A percentile compares a stretch with the other conserved stretches of the same genome.
Conservation (phyloP, 2,888 invertebrate species). For the Ormyrus nitidulus region DNA sequence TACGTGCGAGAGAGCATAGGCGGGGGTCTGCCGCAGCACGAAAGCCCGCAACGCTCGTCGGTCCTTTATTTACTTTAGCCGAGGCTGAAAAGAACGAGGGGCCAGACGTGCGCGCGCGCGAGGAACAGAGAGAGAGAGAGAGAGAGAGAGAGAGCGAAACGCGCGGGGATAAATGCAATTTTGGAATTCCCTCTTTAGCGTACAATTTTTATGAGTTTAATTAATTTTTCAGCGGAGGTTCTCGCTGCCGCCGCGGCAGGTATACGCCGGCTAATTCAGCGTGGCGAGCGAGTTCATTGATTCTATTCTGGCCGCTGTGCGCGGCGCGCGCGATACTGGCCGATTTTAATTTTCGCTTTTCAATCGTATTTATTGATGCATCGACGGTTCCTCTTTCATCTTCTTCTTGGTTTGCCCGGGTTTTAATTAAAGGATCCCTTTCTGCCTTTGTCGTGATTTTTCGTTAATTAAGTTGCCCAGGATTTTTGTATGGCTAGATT, state of each 20-base stretch:
- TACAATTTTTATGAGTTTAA: background rate
- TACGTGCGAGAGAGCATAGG: too few relatives aligned
- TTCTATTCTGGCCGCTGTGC: background rate
- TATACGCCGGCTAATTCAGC: background rate
- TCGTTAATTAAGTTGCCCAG: conserved; percentile 13
- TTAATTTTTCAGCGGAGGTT: conserved; percentile 7
- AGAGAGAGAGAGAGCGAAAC: background rate
- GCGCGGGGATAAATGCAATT: conserved; percentile 24
- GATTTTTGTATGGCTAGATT: too few relatives aligned
- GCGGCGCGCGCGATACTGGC: too few relatives aligned
- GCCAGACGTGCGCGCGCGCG: background rate
- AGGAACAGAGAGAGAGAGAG: too few relatives aligned
- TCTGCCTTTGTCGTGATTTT: background rate
- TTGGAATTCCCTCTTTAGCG: conserved; percentile 32
- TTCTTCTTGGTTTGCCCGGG: conserved; percentile 6
- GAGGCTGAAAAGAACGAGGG: conserved; percentile 29
- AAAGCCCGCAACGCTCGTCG: conserved; percentile 12
- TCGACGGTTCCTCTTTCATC: conserved; percentile 13
- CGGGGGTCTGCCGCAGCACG: background rate
- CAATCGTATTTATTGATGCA: conserved; percentile 15
- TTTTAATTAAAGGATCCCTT: conserved; percentile 37
- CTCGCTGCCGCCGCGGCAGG: too few relatives aligned
- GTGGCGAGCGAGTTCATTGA: conserved; percentile 1
- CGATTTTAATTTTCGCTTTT: conserved; percentile 22
- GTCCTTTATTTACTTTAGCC: conserved; percentile 41